phyloP scores from a whole-genome alignment of 1,140 invertebrate genomes.

The Yoshiicerus persimilis region DNA sequence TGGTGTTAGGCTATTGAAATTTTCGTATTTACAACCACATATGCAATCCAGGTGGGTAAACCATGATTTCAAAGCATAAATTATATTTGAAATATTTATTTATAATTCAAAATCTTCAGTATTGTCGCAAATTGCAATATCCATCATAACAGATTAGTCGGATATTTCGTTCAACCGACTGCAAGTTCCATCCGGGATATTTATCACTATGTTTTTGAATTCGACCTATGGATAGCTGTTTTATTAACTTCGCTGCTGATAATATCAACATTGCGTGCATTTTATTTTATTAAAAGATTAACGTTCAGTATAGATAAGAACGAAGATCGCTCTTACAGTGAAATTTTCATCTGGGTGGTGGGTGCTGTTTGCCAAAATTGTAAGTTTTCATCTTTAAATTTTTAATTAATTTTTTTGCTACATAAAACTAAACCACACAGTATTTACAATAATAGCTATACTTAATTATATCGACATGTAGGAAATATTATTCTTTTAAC shows the following conservation, averaged over 20 bases:
- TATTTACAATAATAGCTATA: too few species aligned
- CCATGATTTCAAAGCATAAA: neutral
- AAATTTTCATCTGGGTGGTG: neutral
- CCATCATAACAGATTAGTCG: neutral
- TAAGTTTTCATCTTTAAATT: neutral
- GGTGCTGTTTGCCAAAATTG: neutral
- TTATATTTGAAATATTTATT: neutral
- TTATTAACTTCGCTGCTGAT: neutral
- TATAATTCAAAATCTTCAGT: too few species aligned
- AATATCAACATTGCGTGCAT: neutral
- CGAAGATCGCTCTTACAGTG: neutral
- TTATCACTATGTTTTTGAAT: neutral
- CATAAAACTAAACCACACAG: neutral
- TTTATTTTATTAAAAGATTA: neutral
- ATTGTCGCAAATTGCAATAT: too few species aligned
- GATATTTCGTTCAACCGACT: neutral
- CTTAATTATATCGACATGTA: too few species aligned
- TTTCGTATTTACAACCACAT: neutral
- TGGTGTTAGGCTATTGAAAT: too few species aligned
- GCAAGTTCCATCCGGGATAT: neutral
- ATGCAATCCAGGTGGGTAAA: neutral
- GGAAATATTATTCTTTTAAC: neutral
- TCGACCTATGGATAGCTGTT: neutral
- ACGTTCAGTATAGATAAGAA: neutral
- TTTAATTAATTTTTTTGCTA: neutral